Base-by-base conservation (phyloP, 1,140 invertebrate genomes). In the Drosophila micromelanica region DNA sequence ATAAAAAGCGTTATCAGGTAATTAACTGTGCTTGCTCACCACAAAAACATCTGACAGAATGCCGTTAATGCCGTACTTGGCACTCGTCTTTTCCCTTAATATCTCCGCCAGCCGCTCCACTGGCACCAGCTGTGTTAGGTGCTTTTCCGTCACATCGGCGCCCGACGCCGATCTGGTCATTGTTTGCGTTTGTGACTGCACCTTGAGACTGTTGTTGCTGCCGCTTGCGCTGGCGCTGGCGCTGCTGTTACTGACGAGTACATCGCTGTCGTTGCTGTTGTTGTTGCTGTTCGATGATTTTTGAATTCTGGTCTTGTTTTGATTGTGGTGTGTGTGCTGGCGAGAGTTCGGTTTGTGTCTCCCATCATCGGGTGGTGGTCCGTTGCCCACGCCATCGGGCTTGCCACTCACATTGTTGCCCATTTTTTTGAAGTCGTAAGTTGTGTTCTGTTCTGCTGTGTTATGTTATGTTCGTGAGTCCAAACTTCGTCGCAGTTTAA, bases 51-150 rank as follows among this genome's bases (percentile, higher is more conserved):
- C 93, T 49, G 93, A 90, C 3, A 95, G 94, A 78, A 96, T 94
- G 27, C 95, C 95, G 76, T 94, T 94, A 49, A 95, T 89, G 27
- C 93, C 93, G 90, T 95, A 94, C 76, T 96, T 95, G 42, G 94
- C 93, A 8, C 94, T 93, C 46, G 94, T 93, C 76, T 84, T 69
- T 23, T 95, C 94, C 2, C 93, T 92, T 55, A 80, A 94, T 93
- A 95, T 96, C 93, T 96, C 95, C 15, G 95, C 93, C 55, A 96
- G 92, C 87, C 94, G 95, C 80, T 96, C 95, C 35, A 96, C 93
- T 1, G 95, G 95, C 64, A 95, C 93, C 74, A 96, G 93, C 43
- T 95, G 95, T 38, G 92, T 93, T n/a, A 93, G 91, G 42, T 93
- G 92, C 80, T 93, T 94, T 70, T 93, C 94, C 54, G 94, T 93